Evolutionary conservation across 2,888 invertebrate genomes (phyloP).

Genomic region (Hirtodrosophila histrioides): DNA sequence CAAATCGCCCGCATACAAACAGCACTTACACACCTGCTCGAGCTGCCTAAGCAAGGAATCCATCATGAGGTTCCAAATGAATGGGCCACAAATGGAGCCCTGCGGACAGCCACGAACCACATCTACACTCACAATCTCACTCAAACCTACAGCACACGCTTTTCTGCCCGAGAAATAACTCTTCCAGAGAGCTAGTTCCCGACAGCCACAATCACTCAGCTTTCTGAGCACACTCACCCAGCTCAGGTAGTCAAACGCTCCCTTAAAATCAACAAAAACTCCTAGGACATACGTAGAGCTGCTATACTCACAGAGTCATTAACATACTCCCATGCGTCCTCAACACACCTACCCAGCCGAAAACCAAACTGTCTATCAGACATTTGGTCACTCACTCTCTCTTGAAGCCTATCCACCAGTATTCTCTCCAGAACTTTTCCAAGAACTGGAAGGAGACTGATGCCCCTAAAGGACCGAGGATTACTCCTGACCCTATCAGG

Average conservation of each 20-base stretch:
- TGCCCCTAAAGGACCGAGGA: slow-evolving; percentile 37
- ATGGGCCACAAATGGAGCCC: slow-evolving; percentile 42
- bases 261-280: slow-evolving; percentile 21
- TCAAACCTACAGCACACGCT: slow-evolving; percentile 1
- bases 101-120: slow-evolving; percentile 22
- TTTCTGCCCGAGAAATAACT: not conserved
- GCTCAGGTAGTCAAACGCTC: slow-evolving; percentile 42
- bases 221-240: slow-evolving; percentile 26
- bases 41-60: slow-evolving; percentile 23
- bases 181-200: slow-evolving; percentile 5
- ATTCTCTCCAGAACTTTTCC: slow-evolving; percentile 35
- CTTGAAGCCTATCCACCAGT: slow-evolving; percentile 14
- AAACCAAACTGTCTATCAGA: slow-evolving; percentile 17
- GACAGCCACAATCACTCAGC: slow-evolving; percentile 20
- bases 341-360: slow-evolving; percentile 8
- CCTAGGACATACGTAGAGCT: slow-evolving; percentile 24
- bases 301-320: slow-evolving; percentile 12
- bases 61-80: slow-evolving; percentile 50
- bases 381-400: slow-evolving; percentile 14
- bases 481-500: slow-evolving; percentile 34
- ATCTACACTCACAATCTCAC: no score
- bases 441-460: slow-evolving; percentile 44
- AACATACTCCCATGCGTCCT: slow-evolving; percentile 13
- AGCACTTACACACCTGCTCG: slow-evolving; percentile 5
- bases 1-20: slow-evolving; percentile 13